Conservation (phyloP, 2,888 invertebrate species). For the Nemurella pictetii region DNA sequence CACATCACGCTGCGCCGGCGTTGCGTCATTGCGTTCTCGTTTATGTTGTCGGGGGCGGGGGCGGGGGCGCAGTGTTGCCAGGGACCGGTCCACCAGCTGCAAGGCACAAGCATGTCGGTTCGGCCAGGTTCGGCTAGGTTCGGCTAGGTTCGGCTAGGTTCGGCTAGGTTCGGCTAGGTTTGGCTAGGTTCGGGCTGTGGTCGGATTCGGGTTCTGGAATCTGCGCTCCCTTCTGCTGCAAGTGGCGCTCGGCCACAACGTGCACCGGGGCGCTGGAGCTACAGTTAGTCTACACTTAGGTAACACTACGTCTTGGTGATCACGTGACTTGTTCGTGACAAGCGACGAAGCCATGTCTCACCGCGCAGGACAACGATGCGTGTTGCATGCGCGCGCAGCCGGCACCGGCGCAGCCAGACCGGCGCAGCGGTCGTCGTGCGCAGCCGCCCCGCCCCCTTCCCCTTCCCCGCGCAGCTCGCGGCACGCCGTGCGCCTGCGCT, state of each 20-base stretch:
- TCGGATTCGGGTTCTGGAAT: background rate
- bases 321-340: background rate
- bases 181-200: background rate
- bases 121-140: background rate
- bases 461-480: no score
- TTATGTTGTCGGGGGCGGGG: slow-evolving; percentile 56
- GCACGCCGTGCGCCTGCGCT: slow-evolving; percentile 52
- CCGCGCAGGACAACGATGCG: slow-evolving; percentile 66
- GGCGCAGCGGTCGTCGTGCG: slow-evolving; percentile 60
- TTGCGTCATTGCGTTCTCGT: slow-evolving; percentile 44
- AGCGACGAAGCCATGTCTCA: background rate
- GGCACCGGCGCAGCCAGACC: slow-evolving; percentile 60
- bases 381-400: slow-evolving; percentile 67
- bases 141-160: background rate
- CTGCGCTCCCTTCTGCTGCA: background rate
- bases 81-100: slow-evolving; percentile 81
- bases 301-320: background rate
- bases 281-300: background rate
- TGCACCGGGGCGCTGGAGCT: background rate
- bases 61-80: slow-evolving; percentile 83
- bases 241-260: background rate
- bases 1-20: slow-evolving; percentile 72
- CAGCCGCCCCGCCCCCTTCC: slow-evolving; percentile 60
- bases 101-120: background rate
- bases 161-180: background rate